A percentile compares a stretch with the other conserved stretches of the same genome.
phyloP scores from a whole-genome alignment of 2,797 vertebrate genomes.

The Oceanodroma leucorhoa region DNA sequence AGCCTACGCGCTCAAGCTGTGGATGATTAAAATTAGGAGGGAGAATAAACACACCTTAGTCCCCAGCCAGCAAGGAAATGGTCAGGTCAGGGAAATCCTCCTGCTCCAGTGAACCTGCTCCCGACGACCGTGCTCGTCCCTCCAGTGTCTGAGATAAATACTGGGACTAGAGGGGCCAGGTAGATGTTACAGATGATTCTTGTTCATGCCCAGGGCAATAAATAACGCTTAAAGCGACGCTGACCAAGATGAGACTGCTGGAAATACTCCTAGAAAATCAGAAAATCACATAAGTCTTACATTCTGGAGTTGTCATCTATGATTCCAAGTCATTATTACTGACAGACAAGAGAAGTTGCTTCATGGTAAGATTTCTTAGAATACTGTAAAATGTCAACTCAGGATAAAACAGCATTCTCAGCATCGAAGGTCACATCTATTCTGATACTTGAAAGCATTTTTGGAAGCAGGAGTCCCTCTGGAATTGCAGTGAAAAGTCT shows the following conservation, averaged over 20 bases:
- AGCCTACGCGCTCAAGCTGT: background rate
- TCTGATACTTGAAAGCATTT: background rate
- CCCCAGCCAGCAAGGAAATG: background rate
- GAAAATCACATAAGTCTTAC: background rate
- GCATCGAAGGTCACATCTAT: background rate
- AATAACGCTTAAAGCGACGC: background rate
- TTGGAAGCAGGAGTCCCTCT: background rate
- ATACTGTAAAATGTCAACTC: fast-evolving
- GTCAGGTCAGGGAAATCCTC: background rate
- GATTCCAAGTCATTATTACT: background rate
- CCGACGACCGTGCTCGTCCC: fast-evolving
- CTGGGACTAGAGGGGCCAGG: background rate
- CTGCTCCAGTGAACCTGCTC: background rate
- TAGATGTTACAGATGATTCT: background rate
- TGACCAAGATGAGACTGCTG: background rate
- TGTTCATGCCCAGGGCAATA: background rate
- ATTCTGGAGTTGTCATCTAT: background rate
- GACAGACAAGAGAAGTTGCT: background rate
- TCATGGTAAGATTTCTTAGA: background rate
- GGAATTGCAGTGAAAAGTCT: background rate
- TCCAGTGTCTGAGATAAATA: background rate
- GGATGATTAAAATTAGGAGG: background rate
- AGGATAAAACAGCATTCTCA: background rate
- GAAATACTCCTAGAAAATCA: background rate
- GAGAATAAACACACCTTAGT: background rate